Evolutionary conservation across 2,797 vertebrate species (phyloP).

Genomic region (Telmatherina bonti): DNA sequence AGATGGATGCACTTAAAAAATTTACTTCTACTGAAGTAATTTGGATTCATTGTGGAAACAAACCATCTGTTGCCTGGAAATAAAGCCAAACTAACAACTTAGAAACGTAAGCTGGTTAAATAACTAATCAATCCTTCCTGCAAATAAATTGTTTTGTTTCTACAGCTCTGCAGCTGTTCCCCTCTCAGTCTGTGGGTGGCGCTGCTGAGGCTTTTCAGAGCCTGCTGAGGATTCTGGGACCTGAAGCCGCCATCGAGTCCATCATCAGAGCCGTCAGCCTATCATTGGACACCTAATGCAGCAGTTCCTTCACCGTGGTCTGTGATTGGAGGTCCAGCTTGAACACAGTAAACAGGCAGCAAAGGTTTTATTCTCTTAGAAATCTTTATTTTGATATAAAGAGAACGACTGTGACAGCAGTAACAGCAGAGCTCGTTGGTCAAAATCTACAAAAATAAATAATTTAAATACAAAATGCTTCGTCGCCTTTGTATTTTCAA

Average conservation of each 20-base stretch:
- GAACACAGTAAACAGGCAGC: not conserved
- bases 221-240: slow-evolving; percentile 83
- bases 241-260: slow-evolving; percentile 85
- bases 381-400: slow-evolving; percentile 89
- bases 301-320: not conserved
- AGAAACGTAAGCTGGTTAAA: not conserved
- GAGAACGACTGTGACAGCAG: slow-evolving; percentile 79
- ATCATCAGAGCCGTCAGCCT: slow-evolving; percentile 77
- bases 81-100: too few species aligned
- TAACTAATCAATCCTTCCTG: not conserved
- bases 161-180: slow-evolving; percentile 62
- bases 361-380: slow-evolving; percentile 63
- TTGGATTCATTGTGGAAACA: too few species aligned
- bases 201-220: slow-evolving; percentile 81
- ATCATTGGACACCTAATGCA: slow-evolving; percentile 11
- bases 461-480: slow-evolving; percentile 93
- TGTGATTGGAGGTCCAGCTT: not conserved
- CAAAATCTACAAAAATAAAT: slow-evolving; percentile 93
- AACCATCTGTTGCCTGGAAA: too few species aligned
- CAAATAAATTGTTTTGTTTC: not conserved
- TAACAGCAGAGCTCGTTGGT: slow-evolving; percentile 64
- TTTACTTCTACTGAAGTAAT: too few species aligned
- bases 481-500: slow-evolving; percentile 80
- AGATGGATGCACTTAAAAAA: too few species aligned
- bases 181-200: slow-evolving; percentile 11